Base-by-base conservation (phyloP, 2,797 vertebrate species). In the Simalia tracyae region DNA sequence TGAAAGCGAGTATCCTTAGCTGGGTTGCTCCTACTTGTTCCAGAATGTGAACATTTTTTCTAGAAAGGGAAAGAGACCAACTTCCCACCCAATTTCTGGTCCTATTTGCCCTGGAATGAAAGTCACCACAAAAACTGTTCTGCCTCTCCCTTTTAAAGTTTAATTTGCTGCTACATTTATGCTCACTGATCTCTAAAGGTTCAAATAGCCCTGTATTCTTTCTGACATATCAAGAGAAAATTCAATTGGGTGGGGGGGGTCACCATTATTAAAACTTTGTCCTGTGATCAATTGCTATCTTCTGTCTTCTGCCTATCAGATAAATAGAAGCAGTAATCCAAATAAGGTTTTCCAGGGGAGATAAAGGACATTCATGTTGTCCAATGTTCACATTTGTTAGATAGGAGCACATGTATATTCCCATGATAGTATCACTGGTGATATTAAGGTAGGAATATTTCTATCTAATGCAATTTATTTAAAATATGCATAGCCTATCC, bases 391-490 rank as follows among this genome's bases (percentile, higher is more conserved):
- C 36, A 60, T 31, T 64, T 22, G 90, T 26, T 88, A 93, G 19
- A 91, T n/a, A 26, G 89, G 4, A 66, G 31, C 17, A 42, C 26
- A 5, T 54, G 4, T 42, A 11, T 3, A 0, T 85, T 63, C 46
- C 46, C 31, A 36, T 26, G 36, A 22, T 11, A 87, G 50, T 63
- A 50, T 59, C 14, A n/a, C 26, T 72, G 17, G 17, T 56, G 17
- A 42, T 85, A 93, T 59, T 68, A 94, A 91, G 84, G 56, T 24
- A 86, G 28, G 15, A 3, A 88, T 50, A 22, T 64, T 91, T 93
- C 60, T 90, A 90, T 90, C 91, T n/a, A 88, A 10, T 46, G 26
- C n/a, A 89, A 93, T 92, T 93, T 59, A 5, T 86, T 54, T 54
- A 54, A 54, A 54, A 54, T 54, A 54, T 54, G 50, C 5, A 54